Conservation (phyloP, 2,797 vertebrate species). For the Anguilla megastoma region DNA sequence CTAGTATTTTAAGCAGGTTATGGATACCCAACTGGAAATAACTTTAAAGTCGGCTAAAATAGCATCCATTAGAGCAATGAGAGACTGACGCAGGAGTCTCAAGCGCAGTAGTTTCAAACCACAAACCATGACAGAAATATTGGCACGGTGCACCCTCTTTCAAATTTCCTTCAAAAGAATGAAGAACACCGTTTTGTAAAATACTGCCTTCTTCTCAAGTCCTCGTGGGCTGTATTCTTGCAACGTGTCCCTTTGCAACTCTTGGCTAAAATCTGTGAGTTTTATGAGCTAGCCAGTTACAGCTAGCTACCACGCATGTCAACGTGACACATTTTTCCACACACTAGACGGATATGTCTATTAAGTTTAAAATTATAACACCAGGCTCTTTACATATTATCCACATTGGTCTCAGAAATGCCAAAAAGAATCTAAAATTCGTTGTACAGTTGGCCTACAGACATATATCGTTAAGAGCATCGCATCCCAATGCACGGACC, state of each 20-base stretch:
- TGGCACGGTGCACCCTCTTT: background rate
- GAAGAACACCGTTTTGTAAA: background rate
- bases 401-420: background rate
- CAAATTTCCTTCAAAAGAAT: background rate
- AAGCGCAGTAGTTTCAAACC: background rate
- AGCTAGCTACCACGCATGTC: conserved; percentile 6
- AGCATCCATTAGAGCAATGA: background rate
- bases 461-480: background rate
- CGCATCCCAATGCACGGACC: background rate
- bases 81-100: background rate
- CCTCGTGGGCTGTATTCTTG: background rate
- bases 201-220: background rate
- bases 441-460: background rate
- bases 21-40: conserved; percentile 2
- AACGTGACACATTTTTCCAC: conserved; percentile 10
- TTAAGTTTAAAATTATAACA: background rate
- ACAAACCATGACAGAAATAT: conserved; percentile 13
- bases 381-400: background rate
- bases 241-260: conserved; percentile 6
- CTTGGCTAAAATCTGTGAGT: background rate
- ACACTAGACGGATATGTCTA: background rate
- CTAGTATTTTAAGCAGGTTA: conserved; percentile 2
- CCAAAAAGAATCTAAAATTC: background rate
- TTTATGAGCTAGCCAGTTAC: background rate
- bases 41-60: background rate